Conservation (phyloP, 2,888 invertebrate species). For the Orthosia cruda region DNA sequence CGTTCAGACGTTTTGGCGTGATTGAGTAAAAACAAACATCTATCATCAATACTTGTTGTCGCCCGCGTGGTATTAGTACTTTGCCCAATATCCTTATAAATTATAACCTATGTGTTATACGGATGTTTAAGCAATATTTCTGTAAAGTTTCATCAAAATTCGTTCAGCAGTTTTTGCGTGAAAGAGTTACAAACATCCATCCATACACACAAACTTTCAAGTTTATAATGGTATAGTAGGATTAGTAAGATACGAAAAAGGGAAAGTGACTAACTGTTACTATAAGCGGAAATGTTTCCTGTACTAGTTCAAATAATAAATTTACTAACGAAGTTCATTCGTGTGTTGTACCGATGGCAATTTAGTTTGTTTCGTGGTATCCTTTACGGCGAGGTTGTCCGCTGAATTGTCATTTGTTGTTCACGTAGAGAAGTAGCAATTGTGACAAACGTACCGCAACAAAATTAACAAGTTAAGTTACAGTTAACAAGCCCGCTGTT, state of each 20-base stretch:
- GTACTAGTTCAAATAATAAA: conserved; percentile 53
- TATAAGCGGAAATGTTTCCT: conserved; percentile 42
- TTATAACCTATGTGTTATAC: too few species aligned
- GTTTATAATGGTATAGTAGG: too few species aligned
- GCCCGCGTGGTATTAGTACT: too few species aligned
- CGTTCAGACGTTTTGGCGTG: too few species aligned
- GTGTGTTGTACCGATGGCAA: conserved; percentile 57
- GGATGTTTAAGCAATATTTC: too few species aligned
- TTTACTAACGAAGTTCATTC: conserved; percentile 56
- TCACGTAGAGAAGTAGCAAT: conserved; percentile 75
- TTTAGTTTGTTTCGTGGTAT: conserved; percentile 53
- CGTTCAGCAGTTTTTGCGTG: too few species aligned
- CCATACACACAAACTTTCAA: too few species aligned
- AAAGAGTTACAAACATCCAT: too few species aligned
- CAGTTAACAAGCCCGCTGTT: conserved; percentile 87
- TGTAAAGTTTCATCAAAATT: too few species aligned
- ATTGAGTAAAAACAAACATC: too few species aligned
- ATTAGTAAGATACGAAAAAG: conserved; percentile 3
- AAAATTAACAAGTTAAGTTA: conserved; percentile 89
- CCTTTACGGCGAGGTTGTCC: conserved; percentile 49
- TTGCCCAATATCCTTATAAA: too few species aligned
- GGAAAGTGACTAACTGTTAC: conserved; percentile 37
- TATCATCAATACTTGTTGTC: too few species aligned
- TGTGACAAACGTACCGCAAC: conserved; percentile 84
- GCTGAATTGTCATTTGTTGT: conserved; percentile 66